Conservation (phyloP, 2,113 vertebrate genomes). For the Chaetura pelagica region DNA sequence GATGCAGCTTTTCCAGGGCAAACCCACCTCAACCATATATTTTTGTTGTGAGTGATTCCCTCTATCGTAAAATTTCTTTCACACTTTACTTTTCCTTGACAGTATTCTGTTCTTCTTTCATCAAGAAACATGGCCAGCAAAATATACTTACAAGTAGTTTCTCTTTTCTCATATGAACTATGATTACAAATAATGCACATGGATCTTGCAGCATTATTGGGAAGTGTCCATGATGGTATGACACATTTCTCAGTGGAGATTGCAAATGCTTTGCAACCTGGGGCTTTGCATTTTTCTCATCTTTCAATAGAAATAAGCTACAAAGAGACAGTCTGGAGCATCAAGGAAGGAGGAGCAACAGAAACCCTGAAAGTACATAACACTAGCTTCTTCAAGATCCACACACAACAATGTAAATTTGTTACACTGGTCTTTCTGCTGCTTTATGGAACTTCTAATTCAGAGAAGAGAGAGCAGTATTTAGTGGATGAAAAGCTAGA, state of each 20-base stretch:
- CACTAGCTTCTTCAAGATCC: background rate
- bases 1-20: background rate
- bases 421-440: background rate
- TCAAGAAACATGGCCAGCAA: background rate
- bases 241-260: slow-evolving; percentile 27
- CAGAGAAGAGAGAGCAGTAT: background rate
- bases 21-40: background rate
- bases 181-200: background rate
- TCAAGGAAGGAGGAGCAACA: background rate
- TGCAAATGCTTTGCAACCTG: background rate
- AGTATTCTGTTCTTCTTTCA: background rate
- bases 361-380: background rate
- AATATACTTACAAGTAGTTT: background rate
- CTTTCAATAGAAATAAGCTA: background rate
- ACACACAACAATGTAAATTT: background rate
- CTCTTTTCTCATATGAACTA: background rate
- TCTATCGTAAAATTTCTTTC: background rate
- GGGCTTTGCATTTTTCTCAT: background rate
- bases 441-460: background rate
- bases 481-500: background rate
- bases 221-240: background rate
- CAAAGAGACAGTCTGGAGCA: background rate
- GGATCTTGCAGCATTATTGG: background rate
- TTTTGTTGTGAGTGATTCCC: background rate
- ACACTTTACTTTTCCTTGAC: slow-evolving; percentile 11